phyloP scores from a whole-genome alignment of 2,113 vertebrate species.

The Channa maculata region DNA sequence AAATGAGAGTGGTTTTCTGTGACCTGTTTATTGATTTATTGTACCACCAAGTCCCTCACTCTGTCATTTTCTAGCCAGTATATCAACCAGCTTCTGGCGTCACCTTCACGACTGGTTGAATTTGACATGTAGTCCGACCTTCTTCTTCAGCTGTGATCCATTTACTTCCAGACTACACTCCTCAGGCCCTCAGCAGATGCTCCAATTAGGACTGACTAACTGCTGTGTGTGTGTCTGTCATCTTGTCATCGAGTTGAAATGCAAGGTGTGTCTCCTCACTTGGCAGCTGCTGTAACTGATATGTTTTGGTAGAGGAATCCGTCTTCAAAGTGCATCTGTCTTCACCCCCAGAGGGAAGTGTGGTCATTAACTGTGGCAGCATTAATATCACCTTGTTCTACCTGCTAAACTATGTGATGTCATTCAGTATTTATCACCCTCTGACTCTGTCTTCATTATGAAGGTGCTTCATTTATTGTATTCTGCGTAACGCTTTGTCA shows the following conservation, averaged over 20 bases:
- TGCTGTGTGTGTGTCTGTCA: too few relatives aligned
- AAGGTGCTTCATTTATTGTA: constrained; percentile 18
- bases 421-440: constrained; percentile 36
- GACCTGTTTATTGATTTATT: not conserved
- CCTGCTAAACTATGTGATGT: not conserved
- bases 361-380: not conserved
- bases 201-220: not conserved
- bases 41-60: not conserved
- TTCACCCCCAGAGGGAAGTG: not conserved
- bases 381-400: constrained; percentile 25
- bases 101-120: not conserved
- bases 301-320: constrained; percentile 1
- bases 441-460: constrained; percentile 22
- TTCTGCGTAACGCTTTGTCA: constrained; percentile 15
- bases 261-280: not conserved
- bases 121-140: not conserved
- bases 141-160: not conserved
- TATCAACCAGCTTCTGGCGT: not conserved
- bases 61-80: not conserved
- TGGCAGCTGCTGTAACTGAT: constrained; percentile 1
- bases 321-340: constrained; percentile 18
- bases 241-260: not conserved
- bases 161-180: not conserved
- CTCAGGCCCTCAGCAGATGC: not conserved
- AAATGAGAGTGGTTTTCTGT: not conserved